Evolutionary conservation across 2,113 vertebrate species (phyloP), one percentile per base, ranked within the genome.

Genomic region (Pseudorectes ferrugineus): DNA sequence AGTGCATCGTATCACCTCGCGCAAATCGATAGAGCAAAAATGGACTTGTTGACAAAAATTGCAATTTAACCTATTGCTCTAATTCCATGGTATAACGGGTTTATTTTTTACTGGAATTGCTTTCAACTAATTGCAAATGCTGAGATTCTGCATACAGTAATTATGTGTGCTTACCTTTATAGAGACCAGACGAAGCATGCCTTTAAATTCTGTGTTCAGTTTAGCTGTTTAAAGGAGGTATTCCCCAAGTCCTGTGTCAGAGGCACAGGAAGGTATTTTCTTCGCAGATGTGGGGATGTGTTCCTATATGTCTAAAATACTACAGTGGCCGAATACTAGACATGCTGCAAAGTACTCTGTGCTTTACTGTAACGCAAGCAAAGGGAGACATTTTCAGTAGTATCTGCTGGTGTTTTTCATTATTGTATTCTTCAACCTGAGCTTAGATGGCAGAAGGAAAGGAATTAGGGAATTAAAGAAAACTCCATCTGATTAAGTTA

Each of bases 21-120:
- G 17, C 83, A 92, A 93, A 95, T 97, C 94, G 19, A 72, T 88
- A 93, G 73, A 93, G 51, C 83, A 82, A 93, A 96, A 96, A 96
- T 94, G 82, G 52, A 70, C 84, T 91, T 31, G 14, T 67, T 96
- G 95, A 84, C 90, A 95, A 95, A 93, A 92, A 77, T 81, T 86
- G 38, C 94, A 63, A 8, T 96, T 93, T 72, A 67, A 89, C 65
- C 80, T 93, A 43, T 92, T 91, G 84, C 40, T 96, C 71, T 88
- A 74, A 91, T 96, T 89, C 92, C 26, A 3, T 90, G n/a, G 76
- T 63, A 42, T 76, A 91, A 92, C 63, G 84, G 82, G 82, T 90
- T 91, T 93, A 92, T 96, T 89, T 85, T 80, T 96, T 93, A 93
- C 96, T 90, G 35, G 86, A 94, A 93, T 72, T 88, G 67, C 71